Conservation (phyloP, 2,888 invertebrate genomes). For the Dusona sp. region DNA sequence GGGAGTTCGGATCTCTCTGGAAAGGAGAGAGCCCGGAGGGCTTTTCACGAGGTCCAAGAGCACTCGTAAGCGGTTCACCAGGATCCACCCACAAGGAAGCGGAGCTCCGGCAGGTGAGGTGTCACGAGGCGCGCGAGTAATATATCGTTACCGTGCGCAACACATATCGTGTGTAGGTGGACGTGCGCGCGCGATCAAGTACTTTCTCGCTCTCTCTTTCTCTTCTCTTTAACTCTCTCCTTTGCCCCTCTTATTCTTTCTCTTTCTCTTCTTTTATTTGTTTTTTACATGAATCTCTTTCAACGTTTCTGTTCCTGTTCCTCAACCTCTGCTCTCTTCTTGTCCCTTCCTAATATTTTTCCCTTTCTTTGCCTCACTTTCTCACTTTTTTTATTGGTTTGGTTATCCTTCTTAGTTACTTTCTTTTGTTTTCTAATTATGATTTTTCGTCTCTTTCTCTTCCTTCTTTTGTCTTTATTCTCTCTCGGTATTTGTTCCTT, state of each 20-base stretch:
- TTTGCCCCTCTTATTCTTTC: slow-evolving; percentile 5
- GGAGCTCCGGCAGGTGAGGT: slow-evolving; percentile 83
- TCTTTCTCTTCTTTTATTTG: slow-evolving; percentile 14
- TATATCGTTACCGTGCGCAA: slow-evolving; percentile 81
- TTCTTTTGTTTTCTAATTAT: not conserved
- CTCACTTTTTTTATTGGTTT: not conserved
- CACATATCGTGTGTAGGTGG: slow-evolving; percentile 77
- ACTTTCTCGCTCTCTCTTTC: slow-evolving; percentile 56
- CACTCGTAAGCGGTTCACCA: slow-evolving; percentile 64
- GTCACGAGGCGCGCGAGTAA: slow-evolving; percentile 84
- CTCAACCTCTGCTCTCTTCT: not conserved
- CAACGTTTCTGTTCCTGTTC: not conserved
- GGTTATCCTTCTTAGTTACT: not conserved
- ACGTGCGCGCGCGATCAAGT: slow-evolving; percentile 70
- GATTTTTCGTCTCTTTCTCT: too few species aligned
- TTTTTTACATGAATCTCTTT: not conserved
- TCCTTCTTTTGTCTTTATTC: too few species aligned
- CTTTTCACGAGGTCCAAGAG: slow-evolving; percentile 59
- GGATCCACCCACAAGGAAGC: slow-evolving; percentile 84
- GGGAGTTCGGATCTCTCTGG: slow-evolving; percentile 43
- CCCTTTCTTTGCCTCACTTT: not conserved
- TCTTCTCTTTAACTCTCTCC: slow-evolving; percentile 25
- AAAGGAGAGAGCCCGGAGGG: slow-evolving; percentile 59
- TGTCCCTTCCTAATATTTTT: not conserved
- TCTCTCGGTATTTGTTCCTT: too few species aligned